A percentile compares a stretch with the other conserved stretches of the same genome.
Evolutionary conservation across 2,888 invertebrate genomes (phyloP).

Genomic region (Nycteola revayana): DNA sequence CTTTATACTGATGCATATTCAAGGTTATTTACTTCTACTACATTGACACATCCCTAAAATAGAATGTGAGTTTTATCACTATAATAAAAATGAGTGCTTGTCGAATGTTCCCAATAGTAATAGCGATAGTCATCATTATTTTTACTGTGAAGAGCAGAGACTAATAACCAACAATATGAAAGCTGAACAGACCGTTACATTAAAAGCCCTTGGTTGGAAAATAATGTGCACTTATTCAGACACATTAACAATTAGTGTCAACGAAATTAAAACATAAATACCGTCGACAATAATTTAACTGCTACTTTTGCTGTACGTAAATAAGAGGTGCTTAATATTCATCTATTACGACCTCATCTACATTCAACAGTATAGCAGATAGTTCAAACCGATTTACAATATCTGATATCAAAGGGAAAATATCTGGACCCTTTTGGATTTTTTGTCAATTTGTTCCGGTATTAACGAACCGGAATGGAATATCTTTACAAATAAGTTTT

Average conservation of each 20-base stretch:
- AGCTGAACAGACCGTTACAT: constrained; percentile 1
- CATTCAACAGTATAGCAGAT: no score
- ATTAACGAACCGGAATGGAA: constrained; percentile 22
- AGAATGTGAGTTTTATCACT: constrained; percentile 38
- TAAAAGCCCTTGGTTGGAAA: constrained; percentile 4
- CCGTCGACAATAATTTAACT: no score
- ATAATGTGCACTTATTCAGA: constrained; percentile 6
- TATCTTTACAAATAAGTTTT: constrained; percentile 22
- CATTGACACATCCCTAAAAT: constrained; percentile 27
- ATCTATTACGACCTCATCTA: no score
- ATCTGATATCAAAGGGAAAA: no score
- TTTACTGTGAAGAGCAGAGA: no score
- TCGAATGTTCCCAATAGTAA: constrained; percentile 29
- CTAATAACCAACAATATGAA: no score
- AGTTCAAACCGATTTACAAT: no score
- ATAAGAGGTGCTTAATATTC: no score
- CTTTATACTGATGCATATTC: constrained; percentile 19
- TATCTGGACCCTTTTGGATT: constrained; percentile 20
- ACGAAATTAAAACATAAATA: no score
- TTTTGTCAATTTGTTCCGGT: constrained; percentile 29
- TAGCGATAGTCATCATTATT: no score
- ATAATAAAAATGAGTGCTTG: constrained; percentile 31
- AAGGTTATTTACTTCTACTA: constrained; percentile 27
- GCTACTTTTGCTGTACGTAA: no score
- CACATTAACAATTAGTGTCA: neutral